Evolutionary conservation across 2,888 invertebrate species (phyloP), one percentile per base, ranked within the genome.

Genomic region (Balanococcus diminutus): DNA sequence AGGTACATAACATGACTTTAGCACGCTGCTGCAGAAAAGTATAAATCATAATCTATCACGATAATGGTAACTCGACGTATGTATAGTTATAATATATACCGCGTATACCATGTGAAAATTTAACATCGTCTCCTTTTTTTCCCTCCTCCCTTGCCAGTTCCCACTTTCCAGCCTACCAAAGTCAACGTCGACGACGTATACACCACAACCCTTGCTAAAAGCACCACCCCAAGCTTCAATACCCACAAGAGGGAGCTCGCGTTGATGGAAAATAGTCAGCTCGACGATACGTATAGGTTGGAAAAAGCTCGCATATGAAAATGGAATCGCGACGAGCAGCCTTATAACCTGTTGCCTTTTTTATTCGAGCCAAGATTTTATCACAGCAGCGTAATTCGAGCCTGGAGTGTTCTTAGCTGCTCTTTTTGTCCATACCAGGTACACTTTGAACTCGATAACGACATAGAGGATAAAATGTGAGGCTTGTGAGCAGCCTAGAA

Each of bases 41-140:
- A 75, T 75, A 75, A 75, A 75, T 75, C 75, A 75, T 75, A 75
- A 75, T 75, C 75, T 75, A 75, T 75, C 75, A 75, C 75, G 75
- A 75, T 75, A 75, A 75, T 75, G 75, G 51, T 51, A 51, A 51
- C 51, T 51, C 51, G 51, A 51, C 51, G 51, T 51, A 51, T n/a
- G n/a, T 19, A 51, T 51, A 51, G 36, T 6, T 36, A 36, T 36
- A 36, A 8, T 36, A 36, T 8, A 36, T 36, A 14, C 46, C 8
- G 14, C 14, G 46, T 56, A 19, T 67, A 28, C 51, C n/a, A 36
- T 75, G 19, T 32, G 75, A 32, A 75, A 75, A 75, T n/a, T 32
- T 75, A 75, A 75, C 75, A 19, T 32, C 9, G 75, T 14, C 28
- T 25, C 22, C 46, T 36, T 42, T 19, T 51, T 51, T 51, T 51